These are phyloP conservation scores for Lycia hirtaria DNA, from an alignment of 2,888 invertebrate species.

Conservation along the genomic window DNA sequence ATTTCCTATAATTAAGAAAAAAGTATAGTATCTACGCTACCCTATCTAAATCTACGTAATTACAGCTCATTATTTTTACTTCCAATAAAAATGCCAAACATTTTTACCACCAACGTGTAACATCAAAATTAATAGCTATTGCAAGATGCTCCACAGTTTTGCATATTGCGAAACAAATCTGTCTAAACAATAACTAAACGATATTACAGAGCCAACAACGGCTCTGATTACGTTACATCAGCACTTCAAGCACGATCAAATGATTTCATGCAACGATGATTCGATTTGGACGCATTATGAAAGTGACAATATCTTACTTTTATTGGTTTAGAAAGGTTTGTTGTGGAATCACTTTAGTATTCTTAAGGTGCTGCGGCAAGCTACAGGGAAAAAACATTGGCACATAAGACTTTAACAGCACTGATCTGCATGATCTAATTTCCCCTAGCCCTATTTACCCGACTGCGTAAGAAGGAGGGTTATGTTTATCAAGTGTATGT, in stretches of 20 bases:
- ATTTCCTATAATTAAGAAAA: too few species aligned
- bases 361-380: neutral
- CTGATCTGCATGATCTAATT: too few species aligned
- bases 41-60: neutral
- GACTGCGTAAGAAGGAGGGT: too few species aligned
- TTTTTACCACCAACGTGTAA: slow-evolving; percentile 2
- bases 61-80: neutral
- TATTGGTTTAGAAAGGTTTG: slow-evolving; percentile 32
- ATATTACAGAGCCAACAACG: slow-evolving; percentile 21
- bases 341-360: neutral
- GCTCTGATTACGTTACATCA: slow-evolving; percentile 39
- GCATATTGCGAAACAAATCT: slow-evolving; percentile 32
- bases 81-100: neutral
- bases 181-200: slow-evolving; percentile 34
- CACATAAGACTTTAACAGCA: neutral
- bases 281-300: slow-evolving; percentile 38
- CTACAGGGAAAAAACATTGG: neutral
- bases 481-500: too few species aligned
- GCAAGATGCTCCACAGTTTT: slow-evolving; percentile 17
- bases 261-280: slow-evolving; percentile 43
- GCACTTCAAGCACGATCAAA: slow-evolving; percentile 41
- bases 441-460: too few species aligned
- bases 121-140: slow-evolving; percentile 20
- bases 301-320: slow-evolving; percentile 36
- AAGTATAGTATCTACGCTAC: too few species aligned